Evolutionary conservation across 2,888 invertebrate species (phyloP).

Genomic region (Watsonalla cultraria): DNA sequence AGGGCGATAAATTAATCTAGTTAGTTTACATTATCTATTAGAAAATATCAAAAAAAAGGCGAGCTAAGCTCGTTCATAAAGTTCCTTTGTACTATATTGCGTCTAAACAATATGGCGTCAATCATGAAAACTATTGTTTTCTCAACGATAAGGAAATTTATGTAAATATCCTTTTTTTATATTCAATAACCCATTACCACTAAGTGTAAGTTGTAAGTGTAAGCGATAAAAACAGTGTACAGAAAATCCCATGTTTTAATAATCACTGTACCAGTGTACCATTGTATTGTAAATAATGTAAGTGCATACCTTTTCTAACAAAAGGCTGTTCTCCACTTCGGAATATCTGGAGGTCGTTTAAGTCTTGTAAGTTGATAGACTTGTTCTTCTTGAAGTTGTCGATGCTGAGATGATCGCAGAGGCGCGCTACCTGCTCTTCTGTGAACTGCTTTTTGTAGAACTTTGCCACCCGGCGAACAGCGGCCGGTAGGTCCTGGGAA

Average conservation of each 20-base stretch:
- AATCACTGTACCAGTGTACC: too few species aligned
- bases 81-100: too few species aligned
- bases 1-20: too few species aligned
- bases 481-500: constrained; percentile 12
- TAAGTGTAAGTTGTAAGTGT: background rate
- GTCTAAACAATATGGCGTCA: too few species aligned
- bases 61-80: too few species aligned
- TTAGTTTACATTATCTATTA: too few species aligned
- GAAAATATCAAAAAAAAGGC: too few species aligned
- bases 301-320: constrained; percentile 21
- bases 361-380: constrained; percentile 19
- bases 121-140: too few species aligned
- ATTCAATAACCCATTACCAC: too few species aligned
- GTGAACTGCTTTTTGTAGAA: constrained; percentile 15
- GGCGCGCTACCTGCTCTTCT: constrained; percentile 35
- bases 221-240: background rate
- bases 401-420: constrained; percentile 84
- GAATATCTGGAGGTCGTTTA: constrained; percentile 11
- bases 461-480: constrained; percentile 8
- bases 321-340: constrained; percentile 9
- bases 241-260: background rate
- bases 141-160: too few species aligned
- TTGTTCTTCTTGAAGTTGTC: constrained; percentile 85
- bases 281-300: background rate
- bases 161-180: too few species aligned